Percentiles rank a stretch among this genome's conserved stretches.
phyloP scores from a whole-genome alignment of 2,797 vertebrate species.

The Poeciliopsis presidionis region DNA sequence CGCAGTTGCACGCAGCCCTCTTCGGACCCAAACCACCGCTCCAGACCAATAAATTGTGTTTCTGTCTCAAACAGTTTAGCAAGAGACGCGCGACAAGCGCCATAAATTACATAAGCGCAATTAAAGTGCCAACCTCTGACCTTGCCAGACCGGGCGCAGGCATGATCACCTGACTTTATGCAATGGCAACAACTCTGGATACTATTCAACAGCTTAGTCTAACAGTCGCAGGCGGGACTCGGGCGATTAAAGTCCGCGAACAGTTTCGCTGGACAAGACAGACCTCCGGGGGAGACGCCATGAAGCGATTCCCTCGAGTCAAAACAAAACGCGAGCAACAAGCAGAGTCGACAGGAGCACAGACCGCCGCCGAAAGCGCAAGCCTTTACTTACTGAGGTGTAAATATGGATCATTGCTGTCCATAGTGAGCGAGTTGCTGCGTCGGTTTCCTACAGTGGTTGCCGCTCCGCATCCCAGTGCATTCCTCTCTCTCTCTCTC shows the following conservation, averaged over 20 bases:
- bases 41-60: slow-evolving; percentile 76
- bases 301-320: slow-evolving; percentile 53
- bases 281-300: slow-evolving; percentile 62
- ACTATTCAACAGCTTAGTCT: slow-evolving; percentile 7
- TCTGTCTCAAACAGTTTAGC: slow-evolving; percentile 75
- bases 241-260: slow-evolving; percentile 63
- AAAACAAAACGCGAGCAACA: slow-evolving; percentile 30
- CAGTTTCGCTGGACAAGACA: slow-evolving; percentile 42
- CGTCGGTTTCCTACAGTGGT: slow-evolving; percentile 67
- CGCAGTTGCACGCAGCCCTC: slow-evolving; percentile 16
- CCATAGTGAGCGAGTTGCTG: slow-evolving; percentile 77
- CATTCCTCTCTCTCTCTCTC: slow-evolving; percentile 69
- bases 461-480: slow-evolving; percentile 80
- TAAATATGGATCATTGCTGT: slow-evolving; percentile 82
- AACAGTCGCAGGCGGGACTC: slow-evolving; percentile 23
- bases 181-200: slow-evolving; percentile 1
- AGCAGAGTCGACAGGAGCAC: slow-evolving; percentile 14
- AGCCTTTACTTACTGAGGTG: slow-evolving; percentile 77
- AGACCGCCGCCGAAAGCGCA: slow-evolving; percentile 1
- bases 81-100: slow-evolving; percentile 74
- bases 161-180: slow-evolving; percentile 79
- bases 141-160: slow-evolving; percentile 76
- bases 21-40: slow-evolving; percentile 33
- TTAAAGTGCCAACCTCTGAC: slow-evolving; percentile 88
- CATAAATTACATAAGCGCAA: slow-evolving; percentile 86